Conservation (phyloP, 35 echinoderm and acorn worm species). For the Ophiothrix spiculata region DNA sequence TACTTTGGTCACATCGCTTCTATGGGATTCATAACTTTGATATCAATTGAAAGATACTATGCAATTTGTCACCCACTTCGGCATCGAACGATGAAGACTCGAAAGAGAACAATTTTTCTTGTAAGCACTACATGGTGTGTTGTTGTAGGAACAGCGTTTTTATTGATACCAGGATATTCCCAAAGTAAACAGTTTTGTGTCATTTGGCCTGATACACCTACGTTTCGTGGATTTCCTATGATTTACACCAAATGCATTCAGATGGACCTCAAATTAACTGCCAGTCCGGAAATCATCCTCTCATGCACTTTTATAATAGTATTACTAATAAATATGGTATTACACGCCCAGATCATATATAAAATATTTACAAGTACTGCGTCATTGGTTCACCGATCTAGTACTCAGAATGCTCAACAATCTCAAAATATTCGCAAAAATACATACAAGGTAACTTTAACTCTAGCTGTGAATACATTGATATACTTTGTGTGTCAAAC, state of each 20-base stretch:
- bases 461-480: neutral
- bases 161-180: neutral
- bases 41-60: neutral
- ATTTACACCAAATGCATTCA: neutral
- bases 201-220: neutral
- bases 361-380: neutral
- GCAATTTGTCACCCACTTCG: neutral
- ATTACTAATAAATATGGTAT: neutral
- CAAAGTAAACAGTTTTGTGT: slow-evolving; percentile 4
- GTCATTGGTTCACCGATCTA: neutral
- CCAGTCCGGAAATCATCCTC: neutral
- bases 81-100: neutral
- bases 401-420: no score
- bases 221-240: neutral
- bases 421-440: neutral
- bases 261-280: neutral
- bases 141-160: neutral
- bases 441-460: neutral
- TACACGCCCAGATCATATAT: neutral
- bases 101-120: neutral
- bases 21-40: neutral
- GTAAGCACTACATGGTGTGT: neutral
- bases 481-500: neutral
- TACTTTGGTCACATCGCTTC: neutral
- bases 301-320: neutral